Evolutionary conservation across 2,888 invertebrate genomes (phyloP).

Genomic region (Protophormia terraenovae): DNA sequence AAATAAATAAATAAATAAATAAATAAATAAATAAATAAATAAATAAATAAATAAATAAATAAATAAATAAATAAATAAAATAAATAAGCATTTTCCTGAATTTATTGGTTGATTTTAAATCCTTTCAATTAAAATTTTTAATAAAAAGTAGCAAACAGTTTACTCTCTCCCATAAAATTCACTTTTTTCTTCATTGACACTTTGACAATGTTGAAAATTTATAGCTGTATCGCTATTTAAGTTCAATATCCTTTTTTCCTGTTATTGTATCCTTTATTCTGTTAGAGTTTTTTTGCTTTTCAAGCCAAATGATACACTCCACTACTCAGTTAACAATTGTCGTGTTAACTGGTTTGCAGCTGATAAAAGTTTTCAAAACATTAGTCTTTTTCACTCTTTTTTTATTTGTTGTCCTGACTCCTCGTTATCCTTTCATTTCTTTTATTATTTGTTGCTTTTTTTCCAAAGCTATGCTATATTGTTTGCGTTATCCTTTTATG

Average conservation of each 20-base stretch:
- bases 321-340: conserved; percentile 57
- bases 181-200: conserved; percentile 54
- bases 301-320: conserved; percentile 39
- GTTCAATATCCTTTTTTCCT: conserved; percentile 29
- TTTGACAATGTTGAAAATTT: conserved; percentile 65
- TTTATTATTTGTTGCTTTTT: conserved; percentile 35
- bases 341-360: conserved; percentile 79
- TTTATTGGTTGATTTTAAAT: too few relatives aligned
- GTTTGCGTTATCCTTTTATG: conserved; percentile 36
- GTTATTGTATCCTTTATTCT: conserved; percentile 35
- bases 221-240: conserved; percentile 54
- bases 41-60: too few relatives aligned
- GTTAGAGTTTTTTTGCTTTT: not conserved
- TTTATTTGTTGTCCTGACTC: conserved; percentile 39
- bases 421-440: conserved; percentile 61
- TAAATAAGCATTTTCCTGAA: too few relatives aligned
- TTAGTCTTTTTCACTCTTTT: conserved; percentile 40
- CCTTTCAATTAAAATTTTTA: too few relatives aligned
- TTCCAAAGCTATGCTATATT: not conserved
- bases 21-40: too few relatives aligned
- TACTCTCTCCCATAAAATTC: conserved; percentile 6
- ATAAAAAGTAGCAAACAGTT: too few relatives aligned
- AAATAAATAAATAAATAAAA: too few relatives aligned
- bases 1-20: too few relatives aligned
- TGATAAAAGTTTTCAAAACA: conserved; percentile 75